Base-by-base conservation (phyloP, 1,140 invertebrate genomes). In the Hycleus cichorii region DNA sequence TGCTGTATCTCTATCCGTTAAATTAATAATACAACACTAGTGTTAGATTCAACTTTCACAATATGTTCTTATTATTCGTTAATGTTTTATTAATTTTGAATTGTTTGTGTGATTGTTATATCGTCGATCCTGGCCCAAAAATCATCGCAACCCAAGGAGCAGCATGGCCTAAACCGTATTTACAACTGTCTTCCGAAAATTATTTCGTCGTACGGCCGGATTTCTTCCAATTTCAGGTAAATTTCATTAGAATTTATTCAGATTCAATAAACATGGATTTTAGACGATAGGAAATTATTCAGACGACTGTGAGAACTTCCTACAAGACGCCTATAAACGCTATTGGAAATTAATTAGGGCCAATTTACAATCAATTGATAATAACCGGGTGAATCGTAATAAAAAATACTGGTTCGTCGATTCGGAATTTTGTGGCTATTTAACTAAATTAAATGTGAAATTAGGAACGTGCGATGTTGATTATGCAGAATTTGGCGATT, bases 81-180 rank as follows among this genome's bases (percentile, higher is more conserved):
- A 18, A 18, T 18, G 18, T 18, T 5, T 32, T 32, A 32, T 32
- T 32, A 32, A 32, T 32, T 32, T 32, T 32, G 7, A 32, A 32
- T 1, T 5, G 4, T 5, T 32, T 7, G 32, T 32, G 32, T 26
- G 51, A 53, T 26, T 4, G 32, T 32, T 32, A 32, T 32, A 62
- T 64, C 39, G 53, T 64, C n/a, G 55, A 66, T 42, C 66, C 68
- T 6, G 72, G 72, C n/a, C 71, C 72, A 3, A 25, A 18, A 53
- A 60, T 70, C 1, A 49, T 49, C 3, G 67, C 79, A 0, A 80
- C 79, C 0, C 74, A 76, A 63, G 80, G 80, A 8, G 74, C 74
- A 59, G 70, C 80, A n/a, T 81, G 80, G 80, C 80, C 80, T 0
- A 76, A 77, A 69, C 78, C 79, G 0, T 73, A 76, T 62, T 47